A percentile compares a stretch with the other conserved stretches of the same genome.
Evolutionary conservation across 2,888 invertebrate species (phyloP).

Genomic region (Allophyes oxyacanthae): DNA sequence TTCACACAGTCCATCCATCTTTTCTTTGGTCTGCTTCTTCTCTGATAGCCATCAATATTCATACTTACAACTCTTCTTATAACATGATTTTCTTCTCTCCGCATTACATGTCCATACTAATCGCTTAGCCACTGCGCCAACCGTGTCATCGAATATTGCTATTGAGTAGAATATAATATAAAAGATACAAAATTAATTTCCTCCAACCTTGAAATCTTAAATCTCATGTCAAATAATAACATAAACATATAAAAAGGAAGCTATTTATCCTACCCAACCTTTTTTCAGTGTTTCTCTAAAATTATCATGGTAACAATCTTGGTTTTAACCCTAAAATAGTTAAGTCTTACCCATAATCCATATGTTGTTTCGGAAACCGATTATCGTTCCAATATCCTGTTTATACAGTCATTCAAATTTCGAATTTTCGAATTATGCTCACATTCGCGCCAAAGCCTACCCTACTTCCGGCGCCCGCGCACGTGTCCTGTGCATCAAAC

Average conservation of each 20-base stretch:
- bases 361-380: conserved; percentile 79
- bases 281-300: conserved; percentile 44
- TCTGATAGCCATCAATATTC: too few relatives aligned
- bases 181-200: neutral
- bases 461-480: conserved; percentile 78
- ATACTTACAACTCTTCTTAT: too few relatives aligned
- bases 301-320: conserved; percentile 47
- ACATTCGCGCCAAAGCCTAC: conserved; percentile 86
- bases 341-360: conserved; percentile 74
- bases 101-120: too few relatives aligned
- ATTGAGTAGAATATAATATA: too few relatives aligned
- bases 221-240: conserved; percentile 29
- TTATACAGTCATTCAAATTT: conserved; percentile 74
- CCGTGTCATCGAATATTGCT: too few relatives aligned
- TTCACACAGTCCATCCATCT: too few relatives aligned
- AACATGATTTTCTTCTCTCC: too few relatives aligned
- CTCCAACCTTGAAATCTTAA: conserved; percentile 32
- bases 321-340: conserved; percentile 50
- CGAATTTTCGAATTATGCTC: conserved; percentile 78
- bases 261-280: conserved; percentile 28
- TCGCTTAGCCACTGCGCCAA: too few relatives aligned
- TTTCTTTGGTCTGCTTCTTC: too few relatives aligned
- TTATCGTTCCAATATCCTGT: conserved; percentile 87
- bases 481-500: conserved; percentile 78
- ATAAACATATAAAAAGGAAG: conserved; percentile 35